Percentiles rank a stretch among this genome's conserved stretches.
phyloP scores from a whole-genome alignment of 1,140 invertebrate species.

The Ganaspis sp. region DNA sequence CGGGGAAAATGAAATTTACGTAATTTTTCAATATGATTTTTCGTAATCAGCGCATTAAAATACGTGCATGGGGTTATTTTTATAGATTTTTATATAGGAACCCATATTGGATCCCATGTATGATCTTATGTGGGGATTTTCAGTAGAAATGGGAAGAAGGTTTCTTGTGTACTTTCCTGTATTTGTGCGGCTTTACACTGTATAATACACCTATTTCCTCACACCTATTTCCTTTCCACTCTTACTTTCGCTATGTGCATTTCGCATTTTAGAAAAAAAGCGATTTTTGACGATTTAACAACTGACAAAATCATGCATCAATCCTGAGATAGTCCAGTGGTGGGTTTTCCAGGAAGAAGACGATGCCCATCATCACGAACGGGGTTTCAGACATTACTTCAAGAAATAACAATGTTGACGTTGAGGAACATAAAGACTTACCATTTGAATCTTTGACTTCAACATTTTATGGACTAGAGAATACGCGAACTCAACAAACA shows the following conservation, averaged over 20 bases:
- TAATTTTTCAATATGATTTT: no score
- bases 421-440: not conserved
- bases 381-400: conserved; percentile 58
- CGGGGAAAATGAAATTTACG: no score
- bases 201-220: not conserved
- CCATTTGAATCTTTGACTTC: not conserved
- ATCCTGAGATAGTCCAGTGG: conserved; percentile 62
- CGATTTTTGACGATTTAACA: conserved; percentile 37
- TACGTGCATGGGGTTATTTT: no score
- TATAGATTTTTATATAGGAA: no score
- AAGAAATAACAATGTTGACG: not conserved
- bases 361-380: conserved; percentile 63
- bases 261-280: conserved; percentile 17
- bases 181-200: no score
- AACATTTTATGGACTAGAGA: not conserved
- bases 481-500: not conserved
- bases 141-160: no score
- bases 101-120: no score
- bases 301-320: conserved; percentile 50
- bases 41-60: no score
- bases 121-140: no score
- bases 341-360: conserved; percentile 69
- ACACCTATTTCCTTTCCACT: not conserved
- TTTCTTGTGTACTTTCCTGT: no score
- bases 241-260: not conserved